Evolutionary conservation across 2,113 vertebrate genomes (phyloP), one percentile per base, ranked within the genome.

Genomic region (Sapayoa aenigma): DNA sequence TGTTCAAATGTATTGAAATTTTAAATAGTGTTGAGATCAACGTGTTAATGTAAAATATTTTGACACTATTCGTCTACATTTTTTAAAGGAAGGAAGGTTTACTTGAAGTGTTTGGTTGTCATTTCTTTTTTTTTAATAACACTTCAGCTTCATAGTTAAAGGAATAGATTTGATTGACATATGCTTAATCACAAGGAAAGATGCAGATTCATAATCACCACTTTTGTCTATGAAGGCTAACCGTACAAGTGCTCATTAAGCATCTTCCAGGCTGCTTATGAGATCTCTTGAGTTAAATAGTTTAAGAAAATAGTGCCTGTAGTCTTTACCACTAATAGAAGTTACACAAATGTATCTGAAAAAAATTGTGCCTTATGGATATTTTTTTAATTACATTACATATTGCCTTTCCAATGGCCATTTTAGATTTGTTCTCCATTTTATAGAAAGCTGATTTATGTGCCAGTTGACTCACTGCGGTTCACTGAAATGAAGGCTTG

Each of bases 401-500:
- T 33, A 55, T 75, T 13, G 5, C 33, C 33, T 88, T 79, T 77
- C 33, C 52, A 83, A 47, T 16, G 19, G 67, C 55, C 39, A 11
- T 13, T 50, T 44, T 20, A 73, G 71, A 42, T 79, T 87, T 89
- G 28, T 66, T 89, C 49, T 78, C 39, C 8, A 1, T 67, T 95
- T 83, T 67, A 28, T 39, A 77, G 67, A 71, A 85, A 73, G 55
- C 63, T 85, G 87, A 95, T 95, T 95, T 95, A 87, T 79, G 58
- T 47, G 41, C 53, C 74, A 49, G 11, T 87, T 46, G n/a, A 22
- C 59, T 95, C 44, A 46, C 25, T 83, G 89, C 82, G 78, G 62
- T 87, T 95, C 49, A 46, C 28, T 39, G 59, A 84, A 94, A 83
- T 52, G 82, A 94, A 94, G 25, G 66, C 21, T 87, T 94, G 41